Conservation (phyloP, 2,797 vertebrate genomes). For the Neomorphus geoffroyi region DNA sequence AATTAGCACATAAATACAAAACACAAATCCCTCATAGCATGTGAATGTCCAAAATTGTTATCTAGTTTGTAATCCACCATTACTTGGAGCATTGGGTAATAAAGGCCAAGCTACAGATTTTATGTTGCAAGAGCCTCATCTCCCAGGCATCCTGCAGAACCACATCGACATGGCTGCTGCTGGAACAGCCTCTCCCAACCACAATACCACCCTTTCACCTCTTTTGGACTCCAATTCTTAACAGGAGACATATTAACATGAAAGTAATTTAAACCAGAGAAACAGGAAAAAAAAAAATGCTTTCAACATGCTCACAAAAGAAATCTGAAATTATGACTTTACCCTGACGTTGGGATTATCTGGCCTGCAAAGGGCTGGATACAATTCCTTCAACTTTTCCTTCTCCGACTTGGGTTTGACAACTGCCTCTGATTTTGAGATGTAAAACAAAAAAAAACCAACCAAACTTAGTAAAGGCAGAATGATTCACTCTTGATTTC, state of each 20-base stretch:
- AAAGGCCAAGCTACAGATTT: background rate
- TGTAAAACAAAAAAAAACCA: background rate
- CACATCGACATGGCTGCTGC: fast-evolving
- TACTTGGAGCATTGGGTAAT: fast-evolving
- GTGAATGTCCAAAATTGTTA: fast-evolving
- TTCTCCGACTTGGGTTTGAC: slow-evolving; percentile 87
- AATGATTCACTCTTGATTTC: background rate
- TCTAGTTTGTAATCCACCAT: fast-evolving
- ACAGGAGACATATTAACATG: background rate
- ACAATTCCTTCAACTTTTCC: slow-evolving; percentile 90
- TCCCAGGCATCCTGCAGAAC: background rate
- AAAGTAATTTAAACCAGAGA: background rate
- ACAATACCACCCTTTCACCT: background rate
- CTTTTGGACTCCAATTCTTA: background rate
- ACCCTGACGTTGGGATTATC: slow-evolving; percentile 88
- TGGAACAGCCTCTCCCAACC: background rate
- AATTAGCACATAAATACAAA: background rate
- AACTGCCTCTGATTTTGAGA: slow-evolving; percentile 68
- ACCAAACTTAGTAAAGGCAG: background rate
- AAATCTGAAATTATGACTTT: background rate
- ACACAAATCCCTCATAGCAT: fast-evolving
- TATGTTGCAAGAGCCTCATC: background rate
- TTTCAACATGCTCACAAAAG: background rate
- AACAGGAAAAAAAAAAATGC: background rate
- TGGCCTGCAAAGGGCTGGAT: slow-evolving; percentile 90